A percentile compares a stretch with the other conserved stretches of the same genome.
Conservation (phyloP, 1,140 invertebrate species). For the Heterodera schachtii region DNA sequence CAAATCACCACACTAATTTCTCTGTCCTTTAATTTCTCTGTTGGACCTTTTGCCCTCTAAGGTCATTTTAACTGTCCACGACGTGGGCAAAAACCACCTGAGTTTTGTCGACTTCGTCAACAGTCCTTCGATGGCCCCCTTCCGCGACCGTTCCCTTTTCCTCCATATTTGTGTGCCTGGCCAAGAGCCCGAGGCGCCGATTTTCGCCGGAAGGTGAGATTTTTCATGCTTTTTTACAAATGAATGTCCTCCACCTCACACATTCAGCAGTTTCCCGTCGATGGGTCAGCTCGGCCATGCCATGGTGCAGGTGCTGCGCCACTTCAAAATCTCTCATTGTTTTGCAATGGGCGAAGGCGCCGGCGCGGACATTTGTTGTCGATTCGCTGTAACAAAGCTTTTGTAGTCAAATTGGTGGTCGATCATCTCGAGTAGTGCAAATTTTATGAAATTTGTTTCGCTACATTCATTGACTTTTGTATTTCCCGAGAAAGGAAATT, state of each 20-base stretch:
- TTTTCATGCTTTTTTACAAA: not conserved
- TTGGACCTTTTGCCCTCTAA: not conserved
- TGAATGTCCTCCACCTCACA: no score
- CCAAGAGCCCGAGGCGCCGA: constrained; percentile 74
- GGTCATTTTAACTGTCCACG: constrained; percentile 82
- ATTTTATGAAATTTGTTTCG: no score
- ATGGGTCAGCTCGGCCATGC: constrained; percentile 82
- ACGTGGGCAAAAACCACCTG: constrained; percentile 80
- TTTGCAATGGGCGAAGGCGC: constrained; percentile 85
- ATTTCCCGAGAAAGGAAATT: no score
- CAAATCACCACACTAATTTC: not conserved
- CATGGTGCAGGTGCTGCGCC: constrained; percentile 67
- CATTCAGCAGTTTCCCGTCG: constrained; percentile 73
- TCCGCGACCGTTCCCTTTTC: constrained; percentile 81
- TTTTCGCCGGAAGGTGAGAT: constrained; percentile 70
- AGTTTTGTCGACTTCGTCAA: constrained; percentile 72
- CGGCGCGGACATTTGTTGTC: constrained; percentile 82
- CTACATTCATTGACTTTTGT: no score
- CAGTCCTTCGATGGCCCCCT: constrained; percentile 79
- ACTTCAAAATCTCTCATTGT: constrained; percentile 74
- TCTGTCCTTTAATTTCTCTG: not conserved
- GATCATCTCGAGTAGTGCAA: no score
- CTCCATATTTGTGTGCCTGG: constrained; percentile 86
- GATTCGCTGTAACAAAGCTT: constrained; percentile 78
- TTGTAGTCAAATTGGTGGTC: no score